Evolutionary conservation across 2,797 vertebrate species (phyloP).

Genomic region (Ptychadena robeensis): DNA sequence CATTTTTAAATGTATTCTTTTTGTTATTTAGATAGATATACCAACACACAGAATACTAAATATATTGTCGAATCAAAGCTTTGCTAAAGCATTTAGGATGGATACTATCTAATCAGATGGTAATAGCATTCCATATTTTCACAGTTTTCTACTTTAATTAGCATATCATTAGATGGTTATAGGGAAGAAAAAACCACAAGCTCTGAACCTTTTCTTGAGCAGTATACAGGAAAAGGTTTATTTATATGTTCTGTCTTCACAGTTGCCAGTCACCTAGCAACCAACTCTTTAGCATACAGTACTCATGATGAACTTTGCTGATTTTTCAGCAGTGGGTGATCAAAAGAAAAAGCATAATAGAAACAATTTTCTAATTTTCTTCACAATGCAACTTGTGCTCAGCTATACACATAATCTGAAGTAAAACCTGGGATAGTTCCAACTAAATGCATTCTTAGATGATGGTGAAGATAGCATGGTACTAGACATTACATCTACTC

Average conservation of each 20-base stretch:
- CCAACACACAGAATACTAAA: neutral
- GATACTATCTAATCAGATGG: slow-evolving; percentile 45
- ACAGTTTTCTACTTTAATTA: slow-evolving; percentile 52
- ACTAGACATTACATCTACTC: too few relatives aligned
- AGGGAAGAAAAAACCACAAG: neutral
- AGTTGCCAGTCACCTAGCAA: slow-evolving; percentile 53
- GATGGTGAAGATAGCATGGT: too few relatives aligned
- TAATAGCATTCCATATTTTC: slow-evolving; percentile 42
- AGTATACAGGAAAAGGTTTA: slow-evolving; percentile 29
- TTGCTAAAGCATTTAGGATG: slow-evolving; percentile 17
- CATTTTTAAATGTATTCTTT: neutral
- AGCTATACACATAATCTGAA: neutral
- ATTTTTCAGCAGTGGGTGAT: slow-evolving; percentile 35
- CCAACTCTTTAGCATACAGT: slow-evolving; percentile 48
- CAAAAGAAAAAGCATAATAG: slow-evolving; percentile 23
- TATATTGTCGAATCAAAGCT: slow-evolving; percentile 30
- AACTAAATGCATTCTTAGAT: too few relatives aligned
- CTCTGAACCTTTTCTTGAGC: slow-evolving; percentile 13
- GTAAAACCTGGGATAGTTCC: too few relatives aligned
- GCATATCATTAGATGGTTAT: slow-evolving; percentile 43
- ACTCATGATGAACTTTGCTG: slow-evolving; percentile 30
- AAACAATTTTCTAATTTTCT: slow-evolving; percentile 23
- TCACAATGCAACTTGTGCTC: slow-evolving; percentile 10
- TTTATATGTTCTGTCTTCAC: slow-evolving; percentile 51
- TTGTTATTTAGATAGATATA: neutral